Evolutionary conservation across 1,140 invertebrate species (phyloP), one percentile per base, ranked within the genome.

Genomic region (Harpegnathos saltator): DNA sequence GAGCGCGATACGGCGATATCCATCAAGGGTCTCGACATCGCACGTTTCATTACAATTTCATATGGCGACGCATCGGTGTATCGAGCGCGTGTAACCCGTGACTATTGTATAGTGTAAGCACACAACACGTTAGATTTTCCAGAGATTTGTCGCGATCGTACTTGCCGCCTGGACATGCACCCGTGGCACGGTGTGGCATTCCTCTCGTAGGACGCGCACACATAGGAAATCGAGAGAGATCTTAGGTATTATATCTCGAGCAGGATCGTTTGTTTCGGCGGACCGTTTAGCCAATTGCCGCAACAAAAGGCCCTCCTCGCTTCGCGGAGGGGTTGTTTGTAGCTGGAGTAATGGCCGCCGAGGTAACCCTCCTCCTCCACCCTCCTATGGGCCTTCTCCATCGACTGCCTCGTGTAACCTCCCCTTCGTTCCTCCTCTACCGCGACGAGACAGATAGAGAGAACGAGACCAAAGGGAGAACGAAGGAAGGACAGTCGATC

Each of bases 251-350:
- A 75, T 87, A 72, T 74, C 83, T 68, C 52, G n/a, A 74, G 59
- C 48, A 59, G 66, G 73, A 85, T 89, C 87, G 86, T 89, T 89
- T 89, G 87, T 92, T 92, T 91, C 87, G 88, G 89, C 85, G 87
- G 85, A 91, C 82, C 89, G 92, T 92, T 92, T 92, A 93, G 91
- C 90, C 92, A 93, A 93, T 93, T 93, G 92, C 88, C 91, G 91
- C 91, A 92, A 92, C 92, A 93, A 92, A 80, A 93, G 90, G 89
- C 86, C 85, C 89, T 91, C 89, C 89, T 86, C 86, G 86, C 90
- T 89, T 90, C 91, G 88, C 91, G 90, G 90, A 93, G 92, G 91
- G 92, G 92, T 91, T 91, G 92, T 92, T 93, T 93, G 92, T 93
- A 93, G 87, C 87, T 86, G 85, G 90, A 92, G 92, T 93, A 93